phyloP scores from a whole-genome alignment of 2,888 invertebrate genomes.

The Aelia acuminata region DNA sequence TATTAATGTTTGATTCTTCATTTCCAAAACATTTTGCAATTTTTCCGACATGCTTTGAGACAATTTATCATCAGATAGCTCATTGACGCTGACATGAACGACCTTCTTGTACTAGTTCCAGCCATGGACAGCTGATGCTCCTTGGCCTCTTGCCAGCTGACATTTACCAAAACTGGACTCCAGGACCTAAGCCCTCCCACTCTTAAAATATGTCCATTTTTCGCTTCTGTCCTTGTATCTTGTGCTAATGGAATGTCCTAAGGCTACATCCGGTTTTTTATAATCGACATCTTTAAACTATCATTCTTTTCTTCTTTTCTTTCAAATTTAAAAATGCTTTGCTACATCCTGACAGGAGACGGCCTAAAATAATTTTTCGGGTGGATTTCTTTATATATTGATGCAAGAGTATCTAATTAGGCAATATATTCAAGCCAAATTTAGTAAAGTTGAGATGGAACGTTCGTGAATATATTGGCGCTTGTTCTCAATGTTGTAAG shows the following conservation, averaged over 20 bases:
- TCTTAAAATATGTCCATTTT: background rate
- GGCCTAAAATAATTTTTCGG: no score
- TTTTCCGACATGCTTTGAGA: background rate
- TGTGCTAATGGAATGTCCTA: background rate
- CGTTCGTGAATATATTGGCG: background rate
- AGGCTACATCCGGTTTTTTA: background rate
- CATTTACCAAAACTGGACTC: slow-evolving; percentile 35
- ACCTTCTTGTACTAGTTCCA: background rate
- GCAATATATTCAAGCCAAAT: background rate
- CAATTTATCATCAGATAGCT: background rate
- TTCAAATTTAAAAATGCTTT: no score
- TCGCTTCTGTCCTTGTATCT: background rate
- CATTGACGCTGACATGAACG: background rate
- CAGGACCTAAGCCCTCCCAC: background rate
- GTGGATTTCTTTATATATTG: no score
- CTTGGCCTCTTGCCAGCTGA: slow-evolving; percentile 20
- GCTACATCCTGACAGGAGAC: background rate
- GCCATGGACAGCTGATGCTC: background rate
- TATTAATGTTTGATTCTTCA: background rate
- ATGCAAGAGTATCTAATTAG: no score
- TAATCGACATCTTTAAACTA: no score
- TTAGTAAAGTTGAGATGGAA: background rate
- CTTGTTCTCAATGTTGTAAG: no score
- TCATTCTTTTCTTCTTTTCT: no score
- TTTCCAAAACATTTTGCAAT: background rate